These are phyloP conservation scores for Hemicentrotus pulcherrimus DNA, from an alignment of 35 echinoderm and acorn worm genomes.

Conservation along the genomic window DNA sequence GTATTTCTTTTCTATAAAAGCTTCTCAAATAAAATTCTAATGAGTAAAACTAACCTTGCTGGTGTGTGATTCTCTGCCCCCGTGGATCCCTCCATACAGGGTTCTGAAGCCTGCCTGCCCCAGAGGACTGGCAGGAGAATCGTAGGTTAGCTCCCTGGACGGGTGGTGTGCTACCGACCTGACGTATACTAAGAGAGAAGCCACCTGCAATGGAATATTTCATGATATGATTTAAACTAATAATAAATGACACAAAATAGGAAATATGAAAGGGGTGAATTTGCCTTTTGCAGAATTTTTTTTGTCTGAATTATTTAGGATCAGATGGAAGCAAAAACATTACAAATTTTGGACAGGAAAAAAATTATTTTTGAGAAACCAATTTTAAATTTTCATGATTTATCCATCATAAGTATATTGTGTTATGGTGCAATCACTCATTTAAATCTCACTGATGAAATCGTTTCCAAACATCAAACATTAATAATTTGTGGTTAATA, in stretches of 20 bases:
- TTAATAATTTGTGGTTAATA: too few species aligned
- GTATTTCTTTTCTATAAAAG: neutral
- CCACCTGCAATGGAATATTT: neutral
- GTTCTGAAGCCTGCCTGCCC: constrained; percentile 41
- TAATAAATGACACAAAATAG: neutral
- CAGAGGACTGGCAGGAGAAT: constrained; percentile 64
- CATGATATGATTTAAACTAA: neutral
- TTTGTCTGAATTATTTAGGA: neutral
- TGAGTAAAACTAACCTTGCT: neutral
- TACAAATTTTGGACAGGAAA: too few species aligned
- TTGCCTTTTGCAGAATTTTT: neutral
- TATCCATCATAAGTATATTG: too few species aligned
- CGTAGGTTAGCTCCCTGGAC: constrained; percentile 45
- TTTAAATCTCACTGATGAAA: too few species aligned
- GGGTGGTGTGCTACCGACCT: constrained; percentile 47
- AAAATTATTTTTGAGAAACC: too few species aligned
- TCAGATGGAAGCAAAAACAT: too few species aligned
- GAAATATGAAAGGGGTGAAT: neutral
- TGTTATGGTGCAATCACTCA: too few species aligned
- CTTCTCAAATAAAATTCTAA: too few species aligned
- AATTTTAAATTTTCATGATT: too few species aligned
- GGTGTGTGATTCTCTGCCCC: constrained; percentile 54
- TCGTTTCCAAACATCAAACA: too few species aligned
- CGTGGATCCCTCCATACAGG: constrained; percentile 71
- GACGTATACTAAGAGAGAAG: constrained; percentile 53